Evolutionary conservation across 2,888 invertebrate species (phyloP).

Genomic region (Brachynemurus nebulosus): DNA sequence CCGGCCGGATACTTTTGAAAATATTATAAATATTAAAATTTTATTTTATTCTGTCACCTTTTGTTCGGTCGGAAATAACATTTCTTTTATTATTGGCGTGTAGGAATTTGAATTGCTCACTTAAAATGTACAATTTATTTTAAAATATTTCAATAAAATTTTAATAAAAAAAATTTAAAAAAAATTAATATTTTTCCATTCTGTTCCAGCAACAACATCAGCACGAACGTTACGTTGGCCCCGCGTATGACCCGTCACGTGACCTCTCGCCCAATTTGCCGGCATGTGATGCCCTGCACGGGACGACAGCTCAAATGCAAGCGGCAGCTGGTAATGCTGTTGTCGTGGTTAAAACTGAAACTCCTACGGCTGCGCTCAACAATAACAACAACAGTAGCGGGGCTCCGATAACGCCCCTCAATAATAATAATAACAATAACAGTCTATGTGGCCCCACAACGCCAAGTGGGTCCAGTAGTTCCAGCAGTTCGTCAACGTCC

Average conservation of each 20-base stretch:
- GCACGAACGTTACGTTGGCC: slow-evolving; percentile 45
- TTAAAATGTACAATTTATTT: too few relatives aligned
- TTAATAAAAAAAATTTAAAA: too few relatives aligned
- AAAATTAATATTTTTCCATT: neutral
- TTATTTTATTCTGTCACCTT: too few relatives aligned
- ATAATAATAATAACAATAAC: slow-evolving; percentile 36
- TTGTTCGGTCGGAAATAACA: too few relatives aligned
- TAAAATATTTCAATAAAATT: too few relatives aligned
- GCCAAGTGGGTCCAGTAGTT: slow-evolving; percentile 17
- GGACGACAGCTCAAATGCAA: slow-evolving; percentile 41
- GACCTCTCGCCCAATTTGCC: slow-evolving; percentile 62
- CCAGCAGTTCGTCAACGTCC: slow-evolving; percentile 28
- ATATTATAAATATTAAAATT: too few relatives aligned
- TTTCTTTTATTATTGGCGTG: too few relatives aligned
- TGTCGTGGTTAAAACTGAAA: slow-evolving; percentile 36
- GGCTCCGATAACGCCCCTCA: slow-evolving; percentile 41
- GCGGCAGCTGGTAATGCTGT: slow-evolving; percentile 39
- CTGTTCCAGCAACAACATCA: slow-evolving; percentile 50
- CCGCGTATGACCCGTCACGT: slow-evolving; percentile 55
- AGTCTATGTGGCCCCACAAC: too few relatives aligned
- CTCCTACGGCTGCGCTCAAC: slow-evolving; percentile 41
- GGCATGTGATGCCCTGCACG: slow-evolving; percentile 38
- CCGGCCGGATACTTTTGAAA: too few relatives aligned
- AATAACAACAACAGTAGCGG: slow-evolving; percentile 41
- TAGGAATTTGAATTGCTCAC: too few relatives aligned